Evolutionary conservation across 1,140 invertebrate species (phyloP), one percentile per base, ranked within the genome.

Genomic region (Pseudobourletiella spinata): DNA sequence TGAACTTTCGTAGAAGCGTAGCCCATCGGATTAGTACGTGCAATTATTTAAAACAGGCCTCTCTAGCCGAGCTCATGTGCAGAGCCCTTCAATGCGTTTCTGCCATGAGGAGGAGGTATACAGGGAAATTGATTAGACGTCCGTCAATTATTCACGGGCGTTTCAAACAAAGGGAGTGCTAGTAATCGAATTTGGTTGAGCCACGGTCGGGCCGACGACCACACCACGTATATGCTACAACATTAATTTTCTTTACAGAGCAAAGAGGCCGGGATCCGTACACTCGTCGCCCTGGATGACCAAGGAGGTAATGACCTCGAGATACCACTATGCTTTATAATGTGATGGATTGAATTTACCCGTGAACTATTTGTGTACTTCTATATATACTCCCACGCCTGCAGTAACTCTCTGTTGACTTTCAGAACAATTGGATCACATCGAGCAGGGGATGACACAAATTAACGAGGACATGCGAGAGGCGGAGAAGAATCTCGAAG

Each of bases 391-490:
- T 48, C 4, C 6, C 14, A 18, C 22, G 18, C 6, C 6, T 48
- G 44, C 6, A 11, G 18, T 48, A 15, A 18, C 4, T 48, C 22
- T 48, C 8, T 18, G 22, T 52, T 8, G 20, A 4, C 52, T 4
- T 1, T 46, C 72, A 85, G 84, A 86, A 70, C 84, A 86, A 81
- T 72, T 86, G 73, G 84, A 86, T 68, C 75, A 83, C 58, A 83
- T 85, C 61, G 84, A 86, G 71, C 81, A 83, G 68, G 84, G 83
- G 18, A 82, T 86, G 79, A 84, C 84, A 70, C 80, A 83, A 68
- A 86, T 86, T 67, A 86, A 86, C 71, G 74, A 79, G 58, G 84
- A 86, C 71, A 86, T 86, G 84, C 80, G 79, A 70, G 84, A 86
- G 74, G 84, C 84, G 1, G 84, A 86, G 72, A 85, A 86, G 66